Evolutionary conservation across 2,113 vertebrate genomes (phyloP), one percentile per base, ranked within the genome.

Genomic region (Phalacrocorax carbo): DNA sequence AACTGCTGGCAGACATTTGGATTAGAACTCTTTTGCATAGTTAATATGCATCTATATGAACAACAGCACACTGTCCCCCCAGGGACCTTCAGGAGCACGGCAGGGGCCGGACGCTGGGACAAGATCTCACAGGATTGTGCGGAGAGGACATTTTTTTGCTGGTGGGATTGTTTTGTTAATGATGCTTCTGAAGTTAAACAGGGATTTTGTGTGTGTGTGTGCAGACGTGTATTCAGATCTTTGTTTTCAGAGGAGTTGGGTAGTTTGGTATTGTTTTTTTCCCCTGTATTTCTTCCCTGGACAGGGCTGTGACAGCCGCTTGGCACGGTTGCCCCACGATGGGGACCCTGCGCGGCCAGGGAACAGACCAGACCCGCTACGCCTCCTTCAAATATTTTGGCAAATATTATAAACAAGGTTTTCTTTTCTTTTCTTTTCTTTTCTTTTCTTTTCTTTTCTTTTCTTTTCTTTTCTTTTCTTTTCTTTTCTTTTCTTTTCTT

Each of bases 261-360:
- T 36, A 3, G 17, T 46, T 62, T 2, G 12, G 8, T 46, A 11
- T 10, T 49, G 23, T 0, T 27, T 64, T 64, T 75, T 27, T 5
- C 9, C 3, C 10, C 23, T 46, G 25, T 51, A 10, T n/a, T 60
- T 73, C 23, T 40, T 18, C 52, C 29, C 9, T 7, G 8, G 14
- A 23, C 17, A n/a, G 22, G 12, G 21, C 38, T 65, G 21, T 1
- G 12, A 18, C 36, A 78, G 34, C 25, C 44, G 23, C 51, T 30
- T 0, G 1, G 32, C 25, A 11, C 0, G 1, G 36, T 15, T 4
- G 0, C 18, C 46, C 46, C 26, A 5, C 25, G 26, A 2, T 15
- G 12, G 12, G 42, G 26, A 13, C 30, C 25, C 48, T 29, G 61
- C 21, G 54, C 21, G 65, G 81, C 21, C 42, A 18, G 30, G 30